Conservation (phyloP, 1,140 invertebrate genomes). For the Drosophila pallidifrons region DNA sequence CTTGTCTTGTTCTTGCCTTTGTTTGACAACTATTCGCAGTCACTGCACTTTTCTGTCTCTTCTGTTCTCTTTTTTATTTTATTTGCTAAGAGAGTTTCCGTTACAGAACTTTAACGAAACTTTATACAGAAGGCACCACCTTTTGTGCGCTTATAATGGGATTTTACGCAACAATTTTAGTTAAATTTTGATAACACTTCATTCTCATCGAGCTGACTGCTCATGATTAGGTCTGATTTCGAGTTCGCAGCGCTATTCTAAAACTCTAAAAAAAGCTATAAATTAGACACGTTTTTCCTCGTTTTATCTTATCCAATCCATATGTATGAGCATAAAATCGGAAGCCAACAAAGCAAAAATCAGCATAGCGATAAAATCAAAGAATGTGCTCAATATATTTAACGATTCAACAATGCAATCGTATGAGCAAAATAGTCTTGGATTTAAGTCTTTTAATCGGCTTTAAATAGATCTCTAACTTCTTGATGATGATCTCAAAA, state of each 20-base stretch:
- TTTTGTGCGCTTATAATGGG: conserved; percentile 20
- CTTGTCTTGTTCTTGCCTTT: conserved; percentile 38
- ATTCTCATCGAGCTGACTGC: neutral
- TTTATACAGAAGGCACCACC: conserved; percentile 29
- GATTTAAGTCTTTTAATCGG: conserved; percentile 15
- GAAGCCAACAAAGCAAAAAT: conserved; percentile 1
- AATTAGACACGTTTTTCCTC: neutral
- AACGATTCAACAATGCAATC: neutral
- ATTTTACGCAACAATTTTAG: conserved; percentile 14
- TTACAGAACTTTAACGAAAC: conserved; percentile 48
- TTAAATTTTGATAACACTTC: conserved; percentile 27
- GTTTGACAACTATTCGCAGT: conserved; percentile 45
- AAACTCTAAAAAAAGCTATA: conserved; percentile 3
- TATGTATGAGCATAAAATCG: conserved; percentile 24
- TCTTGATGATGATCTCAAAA: conserved; percentile 8
- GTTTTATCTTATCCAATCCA: neutral
- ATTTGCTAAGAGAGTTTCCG: conserved; percentile 5
- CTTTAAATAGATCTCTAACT: neutral
- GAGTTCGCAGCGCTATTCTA: conserved; percentile 1
- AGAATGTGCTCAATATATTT: conserved; percentile 6
- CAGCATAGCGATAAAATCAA: neutral
- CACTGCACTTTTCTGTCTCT: conserved; percentile 27
- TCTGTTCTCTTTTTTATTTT: neutral
- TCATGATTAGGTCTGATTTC: neutral
- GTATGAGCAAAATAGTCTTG: conserved; percentile 12